Percentiles rank a stretch among this genome's conserved stretches.
These are phyloP conservation scores for Danio choprae DNA, from an alignment of 2,797 vertebrate species.

Conservation along the genomic window DNA sequence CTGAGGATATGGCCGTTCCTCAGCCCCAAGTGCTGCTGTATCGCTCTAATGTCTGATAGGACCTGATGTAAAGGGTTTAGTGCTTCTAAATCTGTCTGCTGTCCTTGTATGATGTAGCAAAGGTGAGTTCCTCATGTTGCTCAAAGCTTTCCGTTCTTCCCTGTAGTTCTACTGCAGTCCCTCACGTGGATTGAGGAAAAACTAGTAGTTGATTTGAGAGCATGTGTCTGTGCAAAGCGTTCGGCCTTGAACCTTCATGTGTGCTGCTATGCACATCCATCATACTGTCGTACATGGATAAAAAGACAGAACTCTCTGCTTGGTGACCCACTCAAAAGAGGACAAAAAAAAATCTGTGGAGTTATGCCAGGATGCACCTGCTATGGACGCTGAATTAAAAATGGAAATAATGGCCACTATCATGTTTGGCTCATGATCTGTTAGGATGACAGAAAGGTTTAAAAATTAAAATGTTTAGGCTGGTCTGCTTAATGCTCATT, in stretches of 20 bases:
- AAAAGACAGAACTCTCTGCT: conserved; percentile 7
- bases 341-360: neutral
- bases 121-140: conserved; percentile 22
- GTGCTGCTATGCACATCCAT: conserved; percentile 21
- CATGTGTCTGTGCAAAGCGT: conserved; percentile 13
- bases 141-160: conserved; percentile 25
- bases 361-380: too few species aligned
- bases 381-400: neutral
- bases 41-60: conserved; percentile 18
- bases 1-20: conserved; percentile 68
- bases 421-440: too few species aligned
- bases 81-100: conserved; percentile 13
- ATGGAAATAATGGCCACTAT: too few species aligned
- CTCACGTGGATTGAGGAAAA: conserved; percentile 28
- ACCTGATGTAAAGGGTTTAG: neutral
- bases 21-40: conserved; percentile 24
- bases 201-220: conserved; percentile 33
- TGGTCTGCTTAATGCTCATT: too few species aligned
- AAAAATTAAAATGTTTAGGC: too few species aligned
- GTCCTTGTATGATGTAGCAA: neutral
- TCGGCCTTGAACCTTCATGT: conserved; percentile 18
- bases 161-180: conserved; percentile 43
- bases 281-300: neutral
- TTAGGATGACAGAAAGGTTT: too few species aligned
- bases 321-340: conserved; percentile 3